Evolutionary conservation across 1,140 invertebrate genomes (phyloP), one percentile per base, ranked within the genome.

Genomic region (Platyscapa corneri): DNA sequence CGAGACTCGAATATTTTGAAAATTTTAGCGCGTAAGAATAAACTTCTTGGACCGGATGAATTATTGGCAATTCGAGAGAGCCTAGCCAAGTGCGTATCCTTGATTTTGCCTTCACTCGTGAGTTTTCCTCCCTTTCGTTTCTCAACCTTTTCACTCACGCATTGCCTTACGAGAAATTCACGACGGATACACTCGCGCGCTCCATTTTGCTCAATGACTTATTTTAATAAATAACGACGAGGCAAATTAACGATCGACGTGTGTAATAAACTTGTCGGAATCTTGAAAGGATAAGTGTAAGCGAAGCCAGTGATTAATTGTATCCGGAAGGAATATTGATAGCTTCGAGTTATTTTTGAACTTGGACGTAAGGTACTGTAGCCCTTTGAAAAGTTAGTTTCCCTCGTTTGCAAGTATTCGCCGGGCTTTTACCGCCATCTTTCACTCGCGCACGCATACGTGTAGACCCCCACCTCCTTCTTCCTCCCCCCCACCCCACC

Each of bases 131-230:
- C 0, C 20, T 42, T 74, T 42, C 0, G 1, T 42, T 16, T 3
- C 42, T 74, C 10, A 49, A 76, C 1, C 6, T 76, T 76, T 30
- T n/a, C n/a, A 76, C 46, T 64, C 56, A 79, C 77, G 56, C 18
- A 79, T 64, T 79, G 77, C 77, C 77, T 79, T 79, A 79, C 12
- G 64, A 39, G 30, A 67, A n/a, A 34, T 67, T 67, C 32, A 32
- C 12, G 32, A 67, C 32, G n/a, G 30, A 67, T 32, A 14, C n/a
- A 8, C 1, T 34, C n/a, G 3, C 23, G n/a, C n/a, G 27, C 1
- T 1, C 10, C 10, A 27, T 60, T 27, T 27, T 60, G 2, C 8
- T n/a, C n/a, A n/a, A n/a, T n/a, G n/a, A n/a, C n/a, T n/a, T n/a
- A n/a, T n/a, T n/a, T n/a, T n/a, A n/a, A n/a, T n/a, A n/a, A n/a